Evolutionary conservation across 1,140 invertebrate genomes (phyloP).

Genomic region (Ectropis grisescens): DNA sequence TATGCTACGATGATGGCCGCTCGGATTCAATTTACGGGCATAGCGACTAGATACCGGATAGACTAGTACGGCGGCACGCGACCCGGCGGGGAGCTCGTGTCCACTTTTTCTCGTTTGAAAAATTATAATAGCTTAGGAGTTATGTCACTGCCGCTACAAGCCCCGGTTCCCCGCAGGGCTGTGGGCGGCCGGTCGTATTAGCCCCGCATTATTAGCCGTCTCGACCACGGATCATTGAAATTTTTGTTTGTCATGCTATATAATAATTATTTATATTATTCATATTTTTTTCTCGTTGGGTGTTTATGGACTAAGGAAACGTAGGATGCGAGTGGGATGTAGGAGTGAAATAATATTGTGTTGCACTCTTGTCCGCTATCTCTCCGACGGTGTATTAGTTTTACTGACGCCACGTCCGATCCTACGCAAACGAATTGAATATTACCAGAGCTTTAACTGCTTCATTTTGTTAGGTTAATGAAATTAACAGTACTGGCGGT

Average conservation of each 20-base stretch:
- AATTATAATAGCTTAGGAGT: constrained; percentile 54
- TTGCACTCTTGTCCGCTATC: no score
- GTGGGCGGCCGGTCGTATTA: constrained; percentile 24
- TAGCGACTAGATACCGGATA: constrained; percentile 30
- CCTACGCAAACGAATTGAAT: no score
- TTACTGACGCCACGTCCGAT: no score
- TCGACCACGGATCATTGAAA: constrained; percentile 35
- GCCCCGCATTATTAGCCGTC: constrained; percentile 31
- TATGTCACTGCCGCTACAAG: constrained; percentile 30
- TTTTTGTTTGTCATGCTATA: constrained; percentile 52
- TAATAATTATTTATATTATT: constrained; percentile 48
- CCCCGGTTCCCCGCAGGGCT: constrained; percentile 13
- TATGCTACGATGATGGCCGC: constrained; percentile 24
- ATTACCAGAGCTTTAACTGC: no score
- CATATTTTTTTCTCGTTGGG: constrained; percentile 18
- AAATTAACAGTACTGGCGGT: constrained; percentile 9
- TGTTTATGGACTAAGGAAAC: no score
- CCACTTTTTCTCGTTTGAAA: constrained; percentile 43
- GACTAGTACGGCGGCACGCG: constrained; percentile 48
- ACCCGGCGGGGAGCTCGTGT: constrained; percentile 40
- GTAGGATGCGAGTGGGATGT: no score
- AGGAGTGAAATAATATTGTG: no score
- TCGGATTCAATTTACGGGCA: constrained; percentile 44
- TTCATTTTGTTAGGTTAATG: constrained; percentile 1
- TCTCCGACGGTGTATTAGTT: no score